These are phyloP conservation scores for Megaceryle maxima DNA, from an alignment of 2,113 vertebrate genomes.

Conservation along the genomic window DNA sequence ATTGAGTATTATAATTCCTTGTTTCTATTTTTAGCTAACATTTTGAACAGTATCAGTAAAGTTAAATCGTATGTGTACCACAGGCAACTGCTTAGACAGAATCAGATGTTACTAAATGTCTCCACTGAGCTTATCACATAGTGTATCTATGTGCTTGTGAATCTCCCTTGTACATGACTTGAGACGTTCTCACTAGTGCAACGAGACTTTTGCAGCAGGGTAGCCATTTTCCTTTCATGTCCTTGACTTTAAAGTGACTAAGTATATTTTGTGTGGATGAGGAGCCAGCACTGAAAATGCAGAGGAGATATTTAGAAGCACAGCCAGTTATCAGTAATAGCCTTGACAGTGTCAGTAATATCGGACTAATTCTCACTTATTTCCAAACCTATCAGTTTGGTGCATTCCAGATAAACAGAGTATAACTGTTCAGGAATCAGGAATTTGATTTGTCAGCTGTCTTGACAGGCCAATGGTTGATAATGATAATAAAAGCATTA, in stretches of 20 bases:
- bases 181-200: constrained; percentile 62
- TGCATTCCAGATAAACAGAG: constrained; percentile 54
- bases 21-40: constrained; percentile 11
- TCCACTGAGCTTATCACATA: constrained; percentile 27
- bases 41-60: constrained; percentile 18
- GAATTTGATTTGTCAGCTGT: constrained; percentile 41
- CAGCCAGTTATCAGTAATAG: constrained; percentile 40
- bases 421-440: constrained; percentile 41
- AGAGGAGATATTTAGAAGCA: constrained; percentile 51
- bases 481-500: constrained; percentile 50
- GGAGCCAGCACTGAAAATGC: not conserved
- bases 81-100: constrained; percentile 20
- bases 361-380: constrained; percentile 46
- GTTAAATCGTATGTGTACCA: not conserved
- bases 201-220: constrained; percentile 64
- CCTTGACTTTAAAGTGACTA: constrained; percentile 70
- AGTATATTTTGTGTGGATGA: constrained; percentile 46
- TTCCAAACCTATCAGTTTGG: constrained; percentile 53
- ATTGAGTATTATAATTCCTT: constrained; percentile 17
- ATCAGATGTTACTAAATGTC: constrained; percentile 21
- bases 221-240: constrained; percentile 80
- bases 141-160: not conserved
- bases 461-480: constrained; percentile 37
- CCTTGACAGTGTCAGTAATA: constrained; percentile 26
- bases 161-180: constrained; percentile 41